A percentile compares a stretch with the other conserved stretches of the same genome.
Conservation (phyloP, 2,888 invertebrate genomes). For the Amphipoea oculea region DNA sequence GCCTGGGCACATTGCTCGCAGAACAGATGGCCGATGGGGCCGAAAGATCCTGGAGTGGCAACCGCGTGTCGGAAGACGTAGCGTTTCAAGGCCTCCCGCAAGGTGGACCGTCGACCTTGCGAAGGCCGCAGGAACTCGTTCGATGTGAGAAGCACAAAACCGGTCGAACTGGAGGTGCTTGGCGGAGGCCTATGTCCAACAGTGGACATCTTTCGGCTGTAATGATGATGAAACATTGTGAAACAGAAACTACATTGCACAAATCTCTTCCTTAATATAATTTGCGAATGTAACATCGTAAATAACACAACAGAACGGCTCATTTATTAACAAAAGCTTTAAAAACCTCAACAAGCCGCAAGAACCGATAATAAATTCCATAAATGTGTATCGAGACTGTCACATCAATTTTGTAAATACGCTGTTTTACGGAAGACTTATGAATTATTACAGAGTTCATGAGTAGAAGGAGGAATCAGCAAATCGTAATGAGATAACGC, state of each 20-base stretch:
- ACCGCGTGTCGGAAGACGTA: too few relatives aligned
- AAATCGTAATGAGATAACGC: constrained; percentile 84
- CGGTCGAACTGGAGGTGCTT: too few relatives aligned
- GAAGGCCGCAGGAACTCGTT: too few relatives aligned
- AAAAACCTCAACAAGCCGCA: constrained; percentile 40
- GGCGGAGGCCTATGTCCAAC: too few relatives aligned
- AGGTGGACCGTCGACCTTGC: too few relatives aligned
- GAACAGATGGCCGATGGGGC: too few relatives aligned
- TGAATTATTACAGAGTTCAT: constrained; percentile 76
- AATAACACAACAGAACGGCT: constrained; percentile 23
- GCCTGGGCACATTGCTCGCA: too few relatives aligned
- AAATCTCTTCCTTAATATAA: constrained; percentile 2
- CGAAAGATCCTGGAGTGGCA: too few relatives aligned
- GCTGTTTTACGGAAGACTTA: constrained; percentile 71
- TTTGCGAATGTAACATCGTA: constrained; percentile 12
- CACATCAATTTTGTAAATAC: constrained; percentile 58
- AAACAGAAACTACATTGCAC: constrained; percentile 4
- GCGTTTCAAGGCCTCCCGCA: too few relatives aligned
- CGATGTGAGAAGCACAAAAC: too few relatives aligned
- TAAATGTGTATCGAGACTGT: constrained; percentile 72
- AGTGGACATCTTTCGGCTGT: too few relatives aligned
- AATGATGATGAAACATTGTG: neutral
- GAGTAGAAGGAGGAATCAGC: constrained; percentile 74
- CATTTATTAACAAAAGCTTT: constrained; percentile 43
- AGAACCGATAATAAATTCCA: constrained; percentile 63